Evolutionary conservation across 1,140 invertebrate genomes (phyloP).

Genomic region (Lepidurus packardi): DNA sequence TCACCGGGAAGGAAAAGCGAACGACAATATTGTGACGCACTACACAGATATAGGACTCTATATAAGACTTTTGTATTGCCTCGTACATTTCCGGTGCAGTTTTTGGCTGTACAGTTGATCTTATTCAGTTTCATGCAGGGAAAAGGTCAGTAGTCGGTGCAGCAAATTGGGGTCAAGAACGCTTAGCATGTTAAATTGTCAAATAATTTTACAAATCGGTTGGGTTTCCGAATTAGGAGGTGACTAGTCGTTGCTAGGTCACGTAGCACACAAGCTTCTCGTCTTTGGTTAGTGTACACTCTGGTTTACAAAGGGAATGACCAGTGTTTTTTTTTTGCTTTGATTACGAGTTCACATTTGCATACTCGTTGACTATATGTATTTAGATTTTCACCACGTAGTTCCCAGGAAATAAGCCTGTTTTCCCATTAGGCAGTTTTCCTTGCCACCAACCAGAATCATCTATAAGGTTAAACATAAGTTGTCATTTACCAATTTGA

Average conservation of each 20-base stretch:
- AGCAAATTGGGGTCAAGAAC: background rate
- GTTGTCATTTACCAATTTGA: conserved; percentile 2
- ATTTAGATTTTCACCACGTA: conserved; percentile 56
- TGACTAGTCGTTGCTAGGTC: conserved; percentile 12
- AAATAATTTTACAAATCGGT: background rate
- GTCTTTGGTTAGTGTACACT: background rate
- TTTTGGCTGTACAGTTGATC: background rate
- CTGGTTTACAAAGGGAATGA: background rate
- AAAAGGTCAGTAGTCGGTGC: background rate
- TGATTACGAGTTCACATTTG: background rate
- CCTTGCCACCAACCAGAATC: conserved; percentile 65
- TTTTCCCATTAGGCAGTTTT: conserved; percentile 49
- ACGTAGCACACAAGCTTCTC: conserved; percentile 1
- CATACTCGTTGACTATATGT: background rate
- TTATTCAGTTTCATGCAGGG: background rate
- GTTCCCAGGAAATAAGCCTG: conserved; percentile 62
- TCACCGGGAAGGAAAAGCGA: background rate
- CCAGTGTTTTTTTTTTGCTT: background rate
- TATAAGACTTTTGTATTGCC: background rate
- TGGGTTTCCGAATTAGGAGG: background rate
- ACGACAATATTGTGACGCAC: background rate
- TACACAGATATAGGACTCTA: background rate
- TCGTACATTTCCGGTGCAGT: background rate
- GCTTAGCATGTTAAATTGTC: too few relatives aligned
- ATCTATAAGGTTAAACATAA: conserved; percentile 49